Base-by-base conservation (phyloP, 1,140 invertebrate genomes). In the Diorhabda elongata region DNA sequence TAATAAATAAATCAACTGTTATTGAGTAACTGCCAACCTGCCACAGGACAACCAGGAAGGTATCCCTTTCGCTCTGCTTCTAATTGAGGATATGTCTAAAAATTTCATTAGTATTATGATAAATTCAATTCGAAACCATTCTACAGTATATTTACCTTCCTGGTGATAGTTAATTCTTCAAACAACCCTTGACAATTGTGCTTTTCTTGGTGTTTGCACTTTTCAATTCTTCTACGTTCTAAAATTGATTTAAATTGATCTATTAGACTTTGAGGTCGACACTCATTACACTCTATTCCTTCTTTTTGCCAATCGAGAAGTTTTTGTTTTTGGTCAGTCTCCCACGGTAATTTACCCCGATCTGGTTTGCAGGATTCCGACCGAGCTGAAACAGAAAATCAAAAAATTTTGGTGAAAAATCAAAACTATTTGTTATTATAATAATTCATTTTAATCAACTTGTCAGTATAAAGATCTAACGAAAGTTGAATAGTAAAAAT, bases 341-440 rank as follows among this genome's bases (percentile, higher is more conserved):
- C 71, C 71, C 71, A 73, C 4, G 71, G 71, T 44, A 73, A 66
- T 44, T 66, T 26, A 26, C 26, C 26, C 26, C 26, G 0, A 26
- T 26, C 26, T 26, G 26, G 26, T 26, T 26, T 26, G 1, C 26
- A 26, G 26, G 26, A 26, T 26, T 26, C 26, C 26, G 26, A 26
- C 26, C 26, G 26, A 26, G 26, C 26, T 26, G 26, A 26, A 26
- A 26, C 26, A 26, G 26, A 26, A 26, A 26, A 26, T 26, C 26
- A 26, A 26, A 26, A 26, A 1, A 26, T 26, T 26, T 26, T 26
- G 26, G 26, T 26, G 26, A 26, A 26, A 26, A 26, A 26, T 26
- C 26, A 26, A 26, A 26, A 26, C 26, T 2, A 26, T 26, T 26
- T 26, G 26, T 26, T 26, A 26, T 26, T 26, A 26, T 26, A 26